Base-by-base conservation (phyloP, 2,888 invertebrate species). In the Flabesymbios commensalis region DNA sequence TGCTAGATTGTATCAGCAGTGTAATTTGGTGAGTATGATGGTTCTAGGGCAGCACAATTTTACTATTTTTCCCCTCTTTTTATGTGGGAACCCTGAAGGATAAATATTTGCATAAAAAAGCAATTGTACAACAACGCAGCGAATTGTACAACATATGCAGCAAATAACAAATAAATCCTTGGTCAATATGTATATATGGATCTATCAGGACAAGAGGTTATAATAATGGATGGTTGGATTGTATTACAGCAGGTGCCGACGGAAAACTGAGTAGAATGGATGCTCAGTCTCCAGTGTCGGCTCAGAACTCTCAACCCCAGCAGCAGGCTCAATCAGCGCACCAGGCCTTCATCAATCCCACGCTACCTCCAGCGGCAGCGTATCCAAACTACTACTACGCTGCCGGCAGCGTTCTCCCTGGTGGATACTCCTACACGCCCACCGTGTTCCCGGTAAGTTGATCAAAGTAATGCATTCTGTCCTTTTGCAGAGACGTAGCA, bases 251-350 rank as follows among this genome's bases (percentile, higher is more conserved):
- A n/a, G n/a, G n/a, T n/a, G n/a, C n/a, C n/a, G 78, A 78, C 63
- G 75, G 75, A 39, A 83, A 82, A 69, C 70, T 82, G 72, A 86
- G 89, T 77, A 87, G 89, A 72, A 90, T 90, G 83, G 90, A 90
- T 84, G 90, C 90, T 81, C 89, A 90, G 74, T 90, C 90, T 69
- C 90, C 91, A 49, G 90, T 90, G 72, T 89, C 90, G 59, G 89
- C 90, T 71, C 89, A 89, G 72, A 86, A 89, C 80, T 88, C 89
- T 54, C 89, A 89, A 79, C 79, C 79, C 57, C 78, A 79, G 57
- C 76, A 77, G 53, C 75, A 75, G 19, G 74, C 85, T 33, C 87
- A 87, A 73, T 84, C 72, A 17, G 88, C 88, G 75, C 87, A 87
- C 67, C 88, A 88, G 69, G 86, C 88, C 3, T 85, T 88, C 78